Evolutionary conservation across 2,797 vertebrate genomes (phyloP), one percentile per base, ranked within the genome.

Genomic region (Perodicticus potto): DNA sequence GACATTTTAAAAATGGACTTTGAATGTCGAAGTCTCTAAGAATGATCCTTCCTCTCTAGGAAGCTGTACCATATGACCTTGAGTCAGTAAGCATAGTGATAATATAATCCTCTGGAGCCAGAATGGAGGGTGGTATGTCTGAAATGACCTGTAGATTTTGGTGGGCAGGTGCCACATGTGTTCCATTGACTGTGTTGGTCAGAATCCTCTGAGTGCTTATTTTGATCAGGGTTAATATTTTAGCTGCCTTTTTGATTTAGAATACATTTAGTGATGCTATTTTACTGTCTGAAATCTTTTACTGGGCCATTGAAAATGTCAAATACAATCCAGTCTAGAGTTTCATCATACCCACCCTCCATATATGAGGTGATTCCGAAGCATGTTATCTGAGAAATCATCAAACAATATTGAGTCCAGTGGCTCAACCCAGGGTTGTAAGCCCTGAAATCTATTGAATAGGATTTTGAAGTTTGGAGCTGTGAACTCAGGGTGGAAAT

Each of bases 1-100:
- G 43, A 40, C 14, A 85, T 88, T 90, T 92, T 20, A 49, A 63
- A 74, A 95, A 91, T 88, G n/a, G 27, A 85, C 25, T 95, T 94
- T 88, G 72, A 91, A 81, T 72, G 69, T 10, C 20, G 72, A 80
- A 65, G 14, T 94, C 57, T 83, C 27, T 59, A 94, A 86, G 25
- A 73, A 73, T 94, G 61, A 37, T 57, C 13, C 25, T 69, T 93
- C 16, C 34, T 85, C 37, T 59, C 90, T 53, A 63, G 83, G 72
- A 87, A 67, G 55, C 49, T 80, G 53, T 3, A 76, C 13, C 87
- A 17, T 73, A n/a, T 86, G 82, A 32, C 3, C 11, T 59, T 40
- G 40, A 90, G 34, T 81, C 40, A 93, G 27, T 6, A 59, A 93
- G n/a, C 25, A 57, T 19, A 55, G 34, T 17, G 10, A 59, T 69